Conservation (phyloP, 2,113 vertebrate genomes). For the Urocolius indicus region DNA sequence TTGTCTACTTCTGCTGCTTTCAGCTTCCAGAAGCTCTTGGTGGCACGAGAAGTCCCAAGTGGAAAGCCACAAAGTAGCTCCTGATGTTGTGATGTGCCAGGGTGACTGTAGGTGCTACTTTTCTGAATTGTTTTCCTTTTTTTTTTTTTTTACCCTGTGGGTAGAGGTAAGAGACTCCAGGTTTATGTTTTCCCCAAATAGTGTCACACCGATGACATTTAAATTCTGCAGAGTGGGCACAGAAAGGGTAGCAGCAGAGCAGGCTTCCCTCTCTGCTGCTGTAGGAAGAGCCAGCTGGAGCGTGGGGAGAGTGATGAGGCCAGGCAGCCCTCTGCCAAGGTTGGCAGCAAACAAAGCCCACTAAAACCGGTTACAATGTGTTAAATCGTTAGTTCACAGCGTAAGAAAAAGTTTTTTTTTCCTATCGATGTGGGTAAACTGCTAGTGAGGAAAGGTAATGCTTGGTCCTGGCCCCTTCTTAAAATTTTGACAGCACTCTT, state of each 20-base stretch:
- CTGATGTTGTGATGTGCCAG: rapidly evolving
- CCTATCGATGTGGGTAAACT: background rate
- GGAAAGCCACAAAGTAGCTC: background rate
- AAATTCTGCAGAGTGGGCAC: constrained; percentile 29
- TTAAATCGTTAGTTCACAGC: background rate
- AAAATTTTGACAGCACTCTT: background rate
- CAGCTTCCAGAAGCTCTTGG: background rate
- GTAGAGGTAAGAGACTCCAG: background rate
- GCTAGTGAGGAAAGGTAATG: background rate
- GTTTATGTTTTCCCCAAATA: background rate
- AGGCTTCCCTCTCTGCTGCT: constrained; percentile 29
- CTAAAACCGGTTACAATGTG: background rate
- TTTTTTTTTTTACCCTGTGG: background rate
- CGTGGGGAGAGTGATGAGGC: constrained; percentile 27
- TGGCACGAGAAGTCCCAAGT: background rate
- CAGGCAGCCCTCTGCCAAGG: constrained; percentile 53
- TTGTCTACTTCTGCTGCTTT: background rate
- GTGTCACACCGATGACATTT: constrained; percentile 30
- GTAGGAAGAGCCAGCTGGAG: constrained; percentile 59
- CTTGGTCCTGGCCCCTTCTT: background rate
- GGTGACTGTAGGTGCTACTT: background rate
- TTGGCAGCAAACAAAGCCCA: constrained; percentile 41
- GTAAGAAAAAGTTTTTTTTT: background rate
- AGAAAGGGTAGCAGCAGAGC: constrained; percentile 42
- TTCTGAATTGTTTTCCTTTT: background rate